A percentile compares a stretch with the other conserved stretches of the same genome.
Evolutionary conservation across 2,113 vertebrate species (phyloP).

Genomic region (Clarias macrocephalus): DNA sequence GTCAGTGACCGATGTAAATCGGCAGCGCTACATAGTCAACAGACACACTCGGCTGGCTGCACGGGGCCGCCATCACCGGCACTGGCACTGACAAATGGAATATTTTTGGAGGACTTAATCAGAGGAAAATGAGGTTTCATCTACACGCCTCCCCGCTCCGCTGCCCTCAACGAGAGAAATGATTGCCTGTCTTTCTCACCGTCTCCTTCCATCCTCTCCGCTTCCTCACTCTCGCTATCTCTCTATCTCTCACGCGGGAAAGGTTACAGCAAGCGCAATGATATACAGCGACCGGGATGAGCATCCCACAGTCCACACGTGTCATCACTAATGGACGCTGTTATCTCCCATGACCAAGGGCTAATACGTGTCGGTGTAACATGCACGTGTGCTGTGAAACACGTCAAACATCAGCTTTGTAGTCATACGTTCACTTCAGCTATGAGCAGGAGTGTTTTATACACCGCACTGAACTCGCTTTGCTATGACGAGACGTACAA

Average conservation of each 20-base stretch:
- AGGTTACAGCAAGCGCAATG: constrained; percentile 54
- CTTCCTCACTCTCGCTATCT: constrained; percentile 36
- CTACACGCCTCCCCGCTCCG: constrained; percentile 83
- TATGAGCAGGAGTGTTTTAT: background rate
- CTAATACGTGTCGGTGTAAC: background rate
- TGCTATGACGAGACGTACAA: background rate
- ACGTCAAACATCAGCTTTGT: background rate
- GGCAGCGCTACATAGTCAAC: constrained; percentile 88
- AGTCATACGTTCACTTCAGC: background rate
- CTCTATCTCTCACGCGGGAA: constrained; percentile 49
- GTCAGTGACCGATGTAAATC: constrained; percentile 87
- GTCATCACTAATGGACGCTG: constrained; percentile 39
- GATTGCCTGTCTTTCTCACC: constrained; percentile 72
- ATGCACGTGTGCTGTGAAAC: constrained; percentile 30
- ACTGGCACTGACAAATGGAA: constrained; percentile 95
- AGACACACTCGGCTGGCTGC: constrained; percentile 83
- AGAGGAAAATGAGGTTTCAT: constrained; percentile 93
- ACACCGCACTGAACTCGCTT: background rate
- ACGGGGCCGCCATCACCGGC: constrained; percentile 74
- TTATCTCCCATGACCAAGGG: constrained; percentile 45
- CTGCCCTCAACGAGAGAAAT: constrained; percentile 85
- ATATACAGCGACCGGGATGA: constrained; percentile 39
- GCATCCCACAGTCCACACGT: constrained; percentile 27
- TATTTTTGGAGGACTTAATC: constrained; percentile 94
- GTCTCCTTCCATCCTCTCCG: constrained; percentile 49